Percentiles rank a stretch among this genome's conserved stretches.
Evolutionary conservation across 1,140 invertebrate genomes (phyloP).

Genomic region (Geopemphigus sp.): DNA sequence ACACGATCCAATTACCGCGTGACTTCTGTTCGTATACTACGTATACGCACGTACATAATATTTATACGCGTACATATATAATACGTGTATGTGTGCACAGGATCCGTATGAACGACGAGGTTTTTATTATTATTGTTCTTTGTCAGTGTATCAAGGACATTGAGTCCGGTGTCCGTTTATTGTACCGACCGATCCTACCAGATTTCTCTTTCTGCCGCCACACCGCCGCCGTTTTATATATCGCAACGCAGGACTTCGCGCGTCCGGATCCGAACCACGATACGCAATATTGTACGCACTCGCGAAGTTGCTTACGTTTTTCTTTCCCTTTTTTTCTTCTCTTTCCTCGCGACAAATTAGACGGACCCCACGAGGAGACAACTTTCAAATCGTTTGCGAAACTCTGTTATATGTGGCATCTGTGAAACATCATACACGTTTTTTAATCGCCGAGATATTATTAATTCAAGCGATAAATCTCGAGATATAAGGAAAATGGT

Average conservation of each 20-base stretch:
- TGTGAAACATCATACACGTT: too few species aligned
- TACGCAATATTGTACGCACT: background rate
- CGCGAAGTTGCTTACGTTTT: background rate
- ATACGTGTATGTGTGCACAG: background rate
- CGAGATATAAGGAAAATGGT: too few species aligned
- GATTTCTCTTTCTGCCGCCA: conserved; percentile 35
- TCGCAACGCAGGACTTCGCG: background rate
- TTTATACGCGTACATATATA: background rate
- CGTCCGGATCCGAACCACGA: conserved; percentile 32
- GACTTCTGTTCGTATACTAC: background rate
- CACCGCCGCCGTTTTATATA: too few species aligned
- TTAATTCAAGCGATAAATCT: too few species aligned
- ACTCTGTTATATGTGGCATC: too few species aligned
- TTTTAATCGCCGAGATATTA: too few species aligned
- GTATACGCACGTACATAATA: too few species aligned
- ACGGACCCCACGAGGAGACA: background rate
- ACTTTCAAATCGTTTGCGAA: too few species aligned
- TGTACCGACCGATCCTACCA: conserved; percentile 21
- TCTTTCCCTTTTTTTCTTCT: background rate
- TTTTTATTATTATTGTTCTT: conserved; percentile 44
- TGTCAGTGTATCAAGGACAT: conserved; percentile 45
- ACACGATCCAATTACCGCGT: conserved; percentile 31
- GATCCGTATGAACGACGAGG: conserved; percentile 1
- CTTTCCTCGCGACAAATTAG: background rate
- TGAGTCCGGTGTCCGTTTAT: conserved; percentile 33